phyloP scores from a whole-genome alignment of 2,797 vertebrate genomes.

The Lepus townsendii region DNA sequence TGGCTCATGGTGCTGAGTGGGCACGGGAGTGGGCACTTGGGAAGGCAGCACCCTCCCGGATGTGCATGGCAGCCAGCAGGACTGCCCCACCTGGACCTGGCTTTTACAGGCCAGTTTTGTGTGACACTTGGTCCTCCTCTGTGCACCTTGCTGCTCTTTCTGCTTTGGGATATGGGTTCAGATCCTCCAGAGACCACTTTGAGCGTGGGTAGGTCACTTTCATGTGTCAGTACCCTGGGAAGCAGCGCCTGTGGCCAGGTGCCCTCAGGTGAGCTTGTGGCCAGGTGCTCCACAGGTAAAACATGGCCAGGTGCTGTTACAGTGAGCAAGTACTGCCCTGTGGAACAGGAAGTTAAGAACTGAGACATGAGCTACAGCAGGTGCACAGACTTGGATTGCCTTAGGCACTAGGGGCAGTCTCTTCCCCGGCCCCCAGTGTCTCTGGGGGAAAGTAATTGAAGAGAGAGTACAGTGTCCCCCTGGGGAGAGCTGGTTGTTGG shows the following conservation, averaged over 20 bases:
- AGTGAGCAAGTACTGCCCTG: not conserved
- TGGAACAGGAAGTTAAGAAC: not conserved
- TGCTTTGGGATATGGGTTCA: not conserved
- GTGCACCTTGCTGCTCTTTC: not conserved
- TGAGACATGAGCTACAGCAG: rapidly evolving
- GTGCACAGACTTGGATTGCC: not conserved
- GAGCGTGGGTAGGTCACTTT: not conserved
- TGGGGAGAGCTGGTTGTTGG: not conserved
- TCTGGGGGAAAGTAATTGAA: not conserved
- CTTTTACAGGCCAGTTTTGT: not conserved
- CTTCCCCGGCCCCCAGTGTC: not conserved
- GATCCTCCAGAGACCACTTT: not conserved
- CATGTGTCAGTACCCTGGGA: rapidly evolving
- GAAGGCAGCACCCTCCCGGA: not conserved
- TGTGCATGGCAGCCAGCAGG: rapidly evolving
- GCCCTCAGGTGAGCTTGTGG: too few species aligned
- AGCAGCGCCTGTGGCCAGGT: not conserved
- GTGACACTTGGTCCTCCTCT: too few species aligned
- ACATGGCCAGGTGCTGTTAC: not conserved
- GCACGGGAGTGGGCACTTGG: not conserved
- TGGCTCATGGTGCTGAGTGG: not conserved
- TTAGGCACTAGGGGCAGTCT: not conserved
- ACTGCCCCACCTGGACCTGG: not conserved
- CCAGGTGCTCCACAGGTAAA: not conserved
- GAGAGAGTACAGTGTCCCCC: not conserved